Base-by-base conservation (phyloP, 2,888 invertebrate genomes). In the Rhimphoctona megacephalus region DNA sequence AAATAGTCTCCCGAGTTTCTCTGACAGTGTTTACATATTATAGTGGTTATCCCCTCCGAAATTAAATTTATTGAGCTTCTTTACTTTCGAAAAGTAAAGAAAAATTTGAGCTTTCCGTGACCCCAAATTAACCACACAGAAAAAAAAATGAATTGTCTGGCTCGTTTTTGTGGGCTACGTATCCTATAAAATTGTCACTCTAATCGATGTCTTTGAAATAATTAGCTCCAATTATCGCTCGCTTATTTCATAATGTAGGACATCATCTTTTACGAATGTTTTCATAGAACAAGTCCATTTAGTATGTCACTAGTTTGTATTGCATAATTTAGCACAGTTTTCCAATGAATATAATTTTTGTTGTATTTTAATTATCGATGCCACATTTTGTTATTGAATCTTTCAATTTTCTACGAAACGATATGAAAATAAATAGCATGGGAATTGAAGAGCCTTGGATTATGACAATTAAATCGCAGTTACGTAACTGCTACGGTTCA, bases 61-160 rank as follows among this genome's bases (percentile, higher is more conserved):
- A 64, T 64, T 81, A 14, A 39, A 73, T 52, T 73, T 25, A 73
- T 49, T 11, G n/a, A 33, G 22, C 46, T 25, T 49, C 14, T 66
- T 64, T 19, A 39, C 25, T 73, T 36, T 49, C 22, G 25, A 22
- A 43, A 19, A 36, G 7, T 17, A 14, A 52, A 22, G 22, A 17
- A 72, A 33, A 33, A 9, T 11, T 5, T 19, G 14, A 54, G 43
- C 43, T 39, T 49, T 30, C 30, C 57, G 1, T 8, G 22, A 33
- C 30, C 9, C 43, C 14, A 22, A 79, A 22, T 57, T 69, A 43
- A 39, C 8, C 7, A 79, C 43, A 46, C 14, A 57, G 43, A 43
- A 33, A 6, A 2, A 67, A 36, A 77, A 17, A 14, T 57, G 11
- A 22, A 77, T 64, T 76, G 33, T 67, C 19, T 17, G 36, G 33